These are phyloP conservation scores for Papilio polyxenes DNA, from an alignment of 1,140 invertebrate species.

Conservation along the genomic window DNA sequence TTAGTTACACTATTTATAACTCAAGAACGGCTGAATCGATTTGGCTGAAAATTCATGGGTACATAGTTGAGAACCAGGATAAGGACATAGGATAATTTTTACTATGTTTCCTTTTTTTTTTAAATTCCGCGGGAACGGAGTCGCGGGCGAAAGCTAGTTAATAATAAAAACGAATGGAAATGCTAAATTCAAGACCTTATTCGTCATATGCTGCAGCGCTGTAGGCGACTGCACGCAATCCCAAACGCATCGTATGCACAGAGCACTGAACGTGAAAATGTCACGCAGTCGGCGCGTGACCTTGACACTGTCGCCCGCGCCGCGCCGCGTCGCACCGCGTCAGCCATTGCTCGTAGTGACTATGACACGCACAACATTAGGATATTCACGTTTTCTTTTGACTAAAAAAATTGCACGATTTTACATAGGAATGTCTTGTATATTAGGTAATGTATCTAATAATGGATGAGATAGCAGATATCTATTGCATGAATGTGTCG, in stretches of 20 bases:
- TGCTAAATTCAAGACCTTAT: background rate
- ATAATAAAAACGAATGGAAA: background rate
- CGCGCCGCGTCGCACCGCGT: no score
- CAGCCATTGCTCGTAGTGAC: background rate
- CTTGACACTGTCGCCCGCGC: constrained; percentile 27
- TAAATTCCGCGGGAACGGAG: no score
- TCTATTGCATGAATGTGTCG: background rate
- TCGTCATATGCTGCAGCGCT: background rate
- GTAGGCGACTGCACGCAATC: background rate
- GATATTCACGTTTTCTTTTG: background rate
- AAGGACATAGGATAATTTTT: no score
- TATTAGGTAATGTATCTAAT: no score
- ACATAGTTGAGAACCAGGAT: no score
- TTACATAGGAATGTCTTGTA: background rate
- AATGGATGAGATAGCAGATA: no score
- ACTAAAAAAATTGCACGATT: no score
- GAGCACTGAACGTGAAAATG: background rate
- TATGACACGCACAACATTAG: background rate
- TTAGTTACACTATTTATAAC: no score
- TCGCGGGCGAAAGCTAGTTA: no score
- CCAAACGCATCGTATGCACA: constrained; percentile 1
- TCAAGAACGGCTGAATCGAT: no score
- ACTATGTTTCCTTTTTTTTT: no score
- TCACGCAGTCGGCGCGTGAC: constrained; percentile 14
- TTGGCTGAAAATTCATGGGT: no score